Conservation (phyloP, 1,140 invertebrate genomes). For the Papilio machaon region DNA sequence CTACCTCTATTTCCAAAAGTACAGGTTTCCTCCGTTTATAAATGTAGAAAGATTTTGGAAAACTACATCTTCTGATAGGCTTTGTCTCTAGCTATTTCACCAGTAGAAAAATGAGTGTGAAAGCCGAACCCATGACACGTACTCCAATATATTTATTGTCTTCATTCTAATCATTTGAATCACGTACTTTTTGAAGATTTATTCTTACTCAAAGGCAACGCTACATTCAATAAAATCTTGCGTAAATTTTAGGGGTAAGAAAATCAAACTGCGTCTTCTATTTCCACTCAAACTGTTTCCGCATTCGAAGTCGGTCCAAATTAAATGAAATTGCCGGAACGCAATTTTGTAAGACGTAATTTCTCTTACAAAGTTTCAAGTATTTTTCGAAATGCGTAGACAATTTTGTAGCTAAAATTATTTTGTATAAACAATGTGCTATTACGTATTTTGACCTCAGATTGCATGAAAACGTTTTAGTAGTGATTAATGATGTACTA, state of each 20-base stretch:
- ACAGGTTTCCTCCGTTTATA: neutral
- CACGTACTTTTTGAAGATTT: neutral
- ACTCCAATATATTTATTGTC: no score
- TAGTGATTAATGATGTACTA: neutral
- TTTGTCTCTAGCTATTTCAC: no score
- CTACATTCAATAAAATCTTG: neutral
- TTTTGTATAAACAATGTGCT: neutral
- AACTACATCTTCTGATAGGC: no score
- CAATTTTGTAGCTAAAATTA: neutral
- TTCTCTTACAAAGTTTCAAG: conserved; percentile 3
- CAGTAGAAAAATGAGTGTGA: no score
- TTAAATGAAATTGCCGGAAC: conserved; percentile 11
- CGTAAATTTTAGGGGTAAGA: conserved; percentile 2
- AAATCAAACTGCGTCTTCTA: conserved; percentile 10
- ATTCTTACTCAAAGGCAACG: neutral
- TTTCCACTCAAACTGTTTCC: conserved; percentile 9
- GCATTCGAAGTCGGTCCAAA: neutral
- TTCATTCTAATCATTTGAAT: no score
- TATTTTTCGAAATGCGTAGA: neutral
- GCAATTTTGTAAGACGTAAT: conserved; percentile 5
- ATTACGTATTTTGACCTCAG: neutral
- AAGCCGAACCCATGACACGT: no score
- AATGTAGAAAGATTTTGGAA: no score
- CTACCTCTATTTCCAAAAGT: neutral
- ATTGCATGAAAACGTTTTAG: neutral